These are phyloP conservation scores for Danionella dracula DNA, from an alignment of 2,797 vertebrate species.

Conservation along the genomic window DNA sequence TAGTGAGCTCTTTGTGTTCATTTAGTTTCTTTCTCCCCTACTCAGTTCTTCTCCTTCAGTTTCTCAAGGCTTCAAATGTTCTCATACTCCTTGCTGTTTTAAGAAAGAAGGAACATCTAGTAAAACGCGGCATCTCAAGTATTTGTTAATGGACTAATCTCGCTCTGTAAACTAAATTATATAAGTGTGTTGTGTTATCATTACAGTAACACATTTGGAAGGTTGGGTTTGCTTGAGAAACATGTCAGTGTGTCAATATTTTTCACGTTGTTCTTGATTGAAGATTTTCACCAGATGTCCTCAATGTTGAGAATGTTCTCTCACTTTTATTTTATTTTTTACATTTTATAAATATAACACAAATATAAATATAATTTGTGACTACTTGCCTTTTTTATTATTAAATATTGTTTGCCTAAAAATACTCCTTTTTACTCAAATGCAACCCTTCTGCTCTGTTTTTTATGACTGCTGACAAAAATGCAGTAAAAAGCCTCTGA, in stretches of 20 bases:
- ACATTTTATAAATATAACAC: too few relatives aligned
- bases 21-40: constrained; percentile 33
- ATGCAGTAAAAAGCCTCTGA: too few relatives aligned
- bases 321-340: not conserved
- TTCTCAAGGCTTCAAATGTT: constrained; percentile 22
- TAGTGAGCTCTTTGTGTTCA: constrained; percentile 49
- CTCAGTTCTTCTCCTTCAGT: constrained; percentile 7
- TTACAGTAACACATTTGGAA: not conserved
- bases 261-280: too few relatives aligned
- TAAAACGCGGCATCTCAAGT: not conserved
- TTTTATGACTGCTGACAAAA: too few relatives aligned
- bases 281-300: not conserved
- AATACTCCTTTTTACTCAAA: too few relatives aligned
- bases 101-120: not conserved
- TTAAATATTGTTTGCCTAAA: too few relatives aligned
- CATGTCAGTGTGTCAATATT: not conserved
- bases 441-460: too few relatives aligned
- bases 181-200: not conserved
- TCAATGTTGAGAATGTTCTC: not conserved
- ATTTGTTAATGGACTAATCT: not conserved
- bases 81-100: not conserved
- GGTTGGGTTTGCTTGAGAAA: too few relatives aligned
- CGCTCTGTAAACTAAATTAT: not conserved
- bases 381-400: too few relatives aligned
- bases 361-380: too few relatives aligned